A percentile compares a stretch with the other conserved stretches of the same genome.
Conservation (phyloP, 2,797 vertebrate genomes). For the Denticeps clupeoides region DNA sequence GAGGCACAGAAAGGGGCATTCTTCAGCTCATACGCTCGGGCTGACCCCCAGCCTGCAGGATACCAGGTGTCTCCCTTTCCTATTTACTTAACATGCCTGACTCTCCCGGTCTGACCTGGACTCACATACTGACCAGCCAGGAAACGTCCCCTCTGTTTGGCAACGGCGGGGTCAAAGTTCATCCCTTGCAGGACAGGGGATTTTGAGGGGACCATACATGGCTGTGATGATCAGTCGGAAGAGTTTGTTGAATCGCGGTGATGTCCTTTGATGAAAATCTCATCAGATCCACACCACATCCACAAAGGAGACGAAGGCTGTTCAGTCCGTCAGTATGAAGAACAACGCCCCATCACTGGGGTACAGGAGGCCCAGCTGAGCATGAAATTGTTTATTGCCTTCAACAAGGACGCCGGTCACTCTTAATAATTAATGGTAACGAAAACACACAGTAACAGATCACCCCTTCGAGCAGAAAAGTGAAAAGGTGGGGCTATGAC, state of each 20-base stretch:
- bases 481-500: neutral
- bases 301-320: neutral
- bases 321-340: too few species aligned
- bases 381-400: constrained; percentile 26
- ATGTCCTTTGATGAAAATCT: neutral
- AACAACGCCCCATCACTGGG: too few species aligned
- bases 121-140: neutral
- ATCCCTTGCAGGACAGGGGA: constrained; percentile 16
- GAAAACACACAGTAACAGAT: constrained; percentile 7
- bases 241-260: neutral
- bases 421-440: constrained; percentile 9
- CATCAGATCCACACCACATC: neutral
- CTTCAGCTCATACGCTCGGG: constrained; percentile 9
- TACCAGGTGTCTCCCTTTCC: constrained; percentile 25
- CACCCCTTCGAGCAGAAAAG: neutral
- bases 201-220: neutral
- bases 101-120: neutral
- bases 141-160: constrained; percentile 7
- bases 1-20: constrained; percentile 7
- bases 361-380: constrained; percentile 3
- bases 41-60: constrained; percentile 5
- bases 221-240: neutral
- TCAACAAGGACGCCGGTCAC: neutral
- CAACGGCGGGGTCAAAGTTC: constrained; percentile 14
- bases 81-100: constrained; percentile 13